Conservation (phyloP, 2,797 vertebrate species). For the Poliocrania exsul region DNA sequence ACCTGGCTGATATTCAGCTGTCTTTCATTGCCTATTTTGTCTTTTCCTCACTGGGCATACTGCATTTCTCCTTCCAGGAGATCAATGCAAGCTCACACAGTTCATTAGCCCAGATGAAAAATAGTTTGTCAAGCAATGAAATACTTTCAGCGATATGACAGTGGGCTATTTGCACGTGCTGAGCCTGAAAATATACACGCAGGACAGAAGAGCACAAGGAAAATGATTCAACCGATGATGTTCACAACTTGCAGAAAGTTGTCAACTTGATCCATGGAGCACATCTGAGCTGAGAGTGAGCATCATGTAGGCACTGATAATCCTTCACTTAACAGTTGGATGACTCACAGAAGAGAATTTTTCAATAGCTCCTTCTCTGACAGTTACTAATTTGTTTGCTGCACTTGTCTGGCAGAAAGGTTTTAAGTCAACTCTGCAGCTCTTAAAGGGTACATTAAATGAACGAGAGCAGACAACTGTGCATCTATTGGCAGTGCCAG, state of each 20-base stretch:
- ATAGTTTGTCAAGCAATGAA: constrained; percentile 22
- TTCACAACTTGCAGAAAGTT: constrained; percentile 8
- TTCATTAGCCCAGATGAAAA: constrained; percentile 34
- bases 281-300: neutral
- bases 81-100: constrained; percentile 19
- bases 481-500: neutral
- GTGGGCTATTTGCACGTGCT: neutral
- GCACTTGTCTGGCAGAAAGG: neutral
- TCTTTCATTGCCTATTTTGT: neutral
- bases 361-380: neutral
- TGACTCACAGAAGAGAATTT: neutral
- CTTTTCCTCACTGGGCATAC: neutral
- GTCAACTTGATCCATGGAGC: constrained; percentile 36
- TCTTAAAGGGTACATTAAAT: neutral
- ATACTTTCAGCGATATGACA: constrained; percentile 6
- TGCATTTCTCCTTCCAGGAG: neutral
- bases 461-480: neutral
- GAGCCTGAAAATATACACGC: constrained; percentile 7
- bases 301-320: constrained; percentile 18
- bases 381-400: constrained; percentile 21
- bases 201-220: neutral
- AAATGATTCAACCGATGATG: neutral
- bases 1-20: neutral
- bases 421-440: constrained; percentile 7
- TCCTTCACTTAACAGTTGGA: neutral